A percentile compares a stretch with the other conserved stretches of the same genome.
Conservation (phyloP, 1,140 invertebrate species). For the Philotrypesis tridentata region DNA sequence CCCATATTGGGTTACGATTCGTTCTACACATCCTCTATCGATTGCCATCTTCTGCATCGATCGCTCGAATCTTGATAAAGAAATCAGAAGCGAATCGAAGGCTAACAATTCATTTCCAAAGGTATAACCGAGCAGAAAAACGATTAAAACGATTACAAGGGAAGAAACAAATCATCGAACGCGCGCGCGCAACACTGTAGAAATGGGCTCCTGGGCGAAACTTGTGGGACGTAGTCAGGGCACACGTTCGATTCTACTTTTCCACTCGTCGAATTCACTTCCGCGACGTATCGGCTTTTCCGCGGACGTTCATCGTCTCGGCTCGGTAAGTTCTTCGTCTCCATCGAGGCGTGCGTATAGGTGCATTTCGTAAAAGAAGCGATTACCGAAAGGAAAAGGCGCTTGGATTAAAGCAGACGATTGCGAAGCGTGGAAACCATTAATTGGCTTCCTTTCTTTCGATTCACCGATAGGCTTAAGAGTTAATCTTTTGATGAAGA, state of each 20-base stretch:
- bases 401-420: not conserved
- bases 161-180: not conserved
- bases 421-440: not conserved
- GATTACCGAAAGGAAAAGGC: not conserved
- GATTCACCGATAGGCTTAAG: not conserved
- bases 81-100: no score
- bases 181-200: not conserved
- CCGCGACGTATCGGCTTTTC: not conserved
- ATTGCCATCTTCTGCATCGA: no score
- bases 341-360: not conserved
- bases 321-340: not conserved
- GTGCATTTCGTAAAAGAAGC: not conserved
- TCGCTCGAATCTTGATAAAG: not conserved
- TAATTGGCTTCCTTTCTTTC: not conserved
- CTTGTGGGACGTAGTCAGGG: not conserved
- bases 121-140: no score
- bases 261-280: not conserved
- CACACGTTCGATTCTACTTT: not conserved
- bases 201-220: not conserved
- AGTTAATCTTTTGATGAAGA: not conserved
- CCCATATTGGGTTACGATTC: no score
- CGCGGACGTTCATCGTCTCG: not conserved
- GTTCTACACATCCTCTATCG: conserved; percentile 9
- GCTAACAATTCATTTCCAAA: no score
- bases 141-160: no score